phyloP scores from a whole-genome alignment of 2,888 invertebrate genomes.

The Nomada lathburiana region DNA sequence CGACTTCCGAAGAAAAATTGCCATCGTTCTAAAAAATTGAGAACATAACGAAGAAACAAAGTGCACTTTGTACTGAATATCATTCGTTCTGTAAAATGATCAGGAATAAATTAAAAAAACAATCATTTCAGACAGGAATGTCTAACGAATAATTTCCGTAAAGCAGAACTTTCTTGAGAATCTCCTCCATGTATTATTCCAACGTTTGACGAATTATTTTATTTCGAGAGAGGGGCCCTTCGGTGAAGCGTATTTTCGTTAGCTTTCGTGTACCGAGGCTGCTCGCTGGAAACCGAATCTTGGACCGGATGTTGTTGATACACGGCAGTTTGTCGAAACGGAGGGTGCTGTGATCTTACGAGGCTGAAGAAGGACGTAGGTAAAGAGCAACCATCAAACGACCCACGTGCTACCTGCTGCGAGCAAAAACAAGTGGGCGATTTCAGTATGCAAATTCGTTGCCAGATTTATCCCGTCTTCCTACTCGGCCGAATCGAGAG shows the following conservation, averaged over 20 bases:
- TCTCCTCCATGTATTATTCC: too few relatives aligned
- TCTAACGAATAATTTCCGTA: too few relatives aligned
- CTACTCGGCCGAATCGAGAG: conserved; percentile 11
- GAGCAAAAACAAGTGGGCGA: conserved; percentile 76
- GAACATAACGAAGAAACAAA: too few relatives aligned
- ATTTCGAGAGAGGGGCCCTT: too few relatives aligned
- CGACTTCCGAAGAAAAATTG: too few relatives aligned
- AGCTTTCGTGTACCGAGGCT: conserved; percentile 1
- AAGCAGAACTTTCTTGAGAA: too few relatives aligned
- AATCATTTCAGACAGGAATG: too few relatives aligned
- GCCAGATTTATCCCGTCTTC: conserved; percentile 63
- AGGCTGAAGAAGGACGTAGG: conserved; percentile 63
- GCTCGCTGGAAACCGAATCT: conserved; percentile 49
- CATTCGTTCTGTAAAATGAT: too few relatives aligned
- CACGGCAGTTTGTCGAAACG: conserved; percentile 68
- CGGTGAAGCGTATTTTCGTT: conserved; percentile 25
- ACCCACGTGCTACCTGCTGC: conserved; percentile 74
- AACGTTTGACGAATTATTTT: too few relatives aligned
- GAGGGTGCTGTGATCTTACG: conserved; percentile 58
- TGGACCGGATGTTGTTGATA: conserved; percentile 69
- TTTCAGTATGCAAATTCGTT: conserved; percentile 73
- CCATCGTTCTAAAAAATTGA: too few relatives aligned
- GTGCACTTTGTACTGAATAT: too few relatives aligned
- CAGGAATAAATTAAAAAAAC: too few relatives aligned
- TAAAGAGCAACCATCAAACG: conserved; percentile 72